A percentile compares a stretch with the other conserved stretches of the same genome.
Conservation (phyloP, 2,113 vertebrate genomes). For the Canis aureus region DNA sequence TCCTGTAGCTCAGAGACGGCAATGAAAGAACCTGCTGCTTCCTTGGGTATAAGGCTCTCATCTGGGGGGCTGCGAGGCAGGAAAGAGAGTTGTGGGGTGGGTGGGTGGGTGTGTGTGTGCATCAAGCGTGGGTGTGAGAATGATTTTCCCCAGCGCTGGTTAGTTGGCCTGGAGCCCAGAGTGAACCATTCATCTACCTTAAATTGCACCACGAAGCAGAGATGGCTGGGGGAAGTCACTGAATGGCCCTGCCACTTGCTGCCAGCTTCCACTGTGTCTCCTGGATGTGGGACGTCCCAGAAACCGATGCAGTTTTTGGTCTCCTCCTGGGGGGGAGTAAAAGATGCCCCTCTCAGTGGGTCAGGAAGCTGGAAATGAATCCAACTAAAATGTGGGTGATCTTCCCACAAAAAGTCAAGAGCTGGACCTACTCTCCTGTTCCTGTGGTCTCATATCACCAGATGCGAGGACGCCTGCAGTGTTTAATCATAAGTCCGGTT, state of each 20-base stretch:
- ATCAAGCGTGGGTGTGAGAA: slow-evolving; percentile 67
- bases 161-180: slow-evolving; percentile 74
- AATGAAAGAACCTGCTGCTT: slow-evolving; percentile 73
- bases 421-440: background rate
- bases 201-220: slow-evolving; percentile 46
- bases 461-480: background rate
- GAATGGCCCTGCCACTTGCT: slow-evolving; percentile 16
- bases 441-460: background rate
- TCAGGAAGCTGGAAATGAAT: background rate
- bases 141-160: slow-evolving; percentile 57
- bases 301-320: background rate
- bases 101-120: background rate
- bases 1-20: slow-evolving; percentile 73
- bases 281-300: background rate
- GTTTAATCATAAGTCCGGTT: background rate
- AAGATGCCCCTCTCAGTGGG: background rate
- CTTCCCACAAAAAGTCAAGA: background rate
- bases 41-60: slow-evolving; percentile 63
- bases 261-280: slow-evolving; percentile 35
- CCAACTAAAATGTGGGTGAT: background rate
- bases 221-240: slow-evolving; percentile 19
- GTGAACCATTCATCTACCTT: slow-evolving; percentile 65
- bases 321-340: slow-evolving; percentile 10
- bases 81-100: background rate
- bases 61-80: slow-evolving; percentile 24